Conservation (phyloP, 2,797 vertebrate genomes). For the Gambelia wislizenii region DNA sequence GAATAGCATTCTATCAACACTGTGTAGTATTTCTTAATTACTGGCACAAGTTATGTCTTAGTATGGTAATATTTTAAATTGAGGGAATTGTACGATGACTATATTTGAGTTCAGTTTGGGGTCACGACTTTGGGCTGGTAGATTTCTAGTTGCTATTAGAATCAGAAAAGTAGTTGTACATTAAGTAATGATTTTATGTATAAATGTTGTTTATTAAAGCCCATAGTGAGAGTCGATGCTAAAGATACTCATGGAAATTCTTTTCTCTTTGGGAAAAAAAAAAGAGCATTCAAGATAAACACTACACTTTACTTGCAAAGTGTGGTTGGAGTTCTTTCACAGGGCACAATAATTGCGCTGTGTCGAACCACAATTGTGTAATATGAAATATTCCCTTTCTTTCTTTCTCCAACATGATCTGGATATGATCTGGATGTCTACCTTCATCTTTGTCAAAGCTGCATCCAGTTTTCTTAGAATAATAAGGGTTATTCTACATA, state of each 20-base stretch:
- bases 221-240: background rate
- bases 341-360: too few relatives aligned
- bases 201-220: background rate
- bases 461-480: background rate
- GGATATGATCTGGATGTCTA: background rate
- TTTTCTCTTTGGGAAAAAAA: too few relatives aligned
- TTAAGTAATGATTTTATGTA: slow-evolving; percentile 7
- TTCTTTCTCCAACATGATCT: background rate
- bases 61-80: background rate
- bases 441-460: background rate
- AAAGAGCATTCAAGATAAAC: background rate
- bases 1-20: slow-evolving; percentile 49
- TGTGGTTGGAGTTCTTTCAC: background rate
- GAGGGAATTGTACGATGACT: accelerated
- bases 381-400: too few relatives aligned
- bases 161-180: background rate
- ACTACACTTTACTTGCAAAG: background rate
- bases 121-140: background rate
- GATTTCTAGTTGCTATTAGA: accelerated
- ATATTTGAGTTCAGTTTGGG: background rate
- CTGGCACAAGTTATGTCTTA: background rate
- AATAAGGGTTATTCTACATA: too few relatives aligned
- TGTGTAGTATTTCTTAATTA: slow-evolving; percentile 24
- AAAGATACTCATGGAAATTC: background rate
- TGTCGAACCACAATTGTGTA: too few relatives aligned